A percentile compares a stretch with the other conserved stretches of the same genome.
phyloP scores from a whole-genome alignment of 2,888 invertebrate species.

The Pandemis corylana region DNA sequence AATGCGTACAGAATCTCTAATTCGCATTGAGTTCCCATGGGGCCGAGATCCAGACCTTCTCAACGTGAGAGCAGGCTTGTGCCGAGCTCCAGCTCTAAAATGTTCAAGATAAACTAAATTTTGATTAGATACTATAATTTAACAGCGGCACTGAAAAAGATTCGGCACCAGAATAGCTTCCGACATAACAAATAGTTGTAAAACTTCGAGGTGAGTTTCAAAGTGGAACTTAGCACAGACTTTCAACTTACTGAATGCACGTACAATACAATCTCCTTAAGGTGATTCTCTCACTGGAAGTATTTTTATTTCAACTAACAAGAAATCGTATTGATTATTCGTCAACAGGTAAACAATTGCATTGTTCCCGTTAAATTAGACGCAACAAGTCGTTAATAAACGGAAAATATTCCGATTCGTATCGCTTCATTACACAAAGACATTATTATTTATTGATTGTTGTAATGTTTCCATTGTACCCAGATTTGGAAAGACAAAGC shows the following conservation, averaged over 20 bases:
- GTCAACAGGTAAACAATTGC: background rate
- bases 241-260: background rate
- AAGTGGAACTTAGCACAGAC: background rate
- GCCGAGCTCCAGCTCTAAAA: background rate
- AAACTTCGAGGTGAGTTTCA: background rate
- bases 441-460: background rate
- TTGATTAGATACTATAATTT: too few species aligned
- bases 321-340: background rate
- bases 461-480: background rate
- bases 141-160: background rate
- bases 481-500: constrained; percentile 1
- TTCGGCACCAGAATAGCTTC: background rate
- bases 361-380: background rate
- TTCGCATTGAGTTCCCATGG: background rate
- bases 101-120: background rate
- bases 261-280: background rate
- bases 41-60: background rate
- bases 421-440: background rate
- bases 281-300: background rate
- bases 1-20: background rate
- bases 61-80: background rate
- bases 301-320: background rate
- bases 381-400: constrained; percentile 9
- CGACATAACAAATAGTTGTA: background rate
- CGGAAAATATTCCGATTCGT: background rate